Base-by-base conservation (phyloP, 1,140 invertebrate species). In the Bilobella aurantiaca region DNA sequence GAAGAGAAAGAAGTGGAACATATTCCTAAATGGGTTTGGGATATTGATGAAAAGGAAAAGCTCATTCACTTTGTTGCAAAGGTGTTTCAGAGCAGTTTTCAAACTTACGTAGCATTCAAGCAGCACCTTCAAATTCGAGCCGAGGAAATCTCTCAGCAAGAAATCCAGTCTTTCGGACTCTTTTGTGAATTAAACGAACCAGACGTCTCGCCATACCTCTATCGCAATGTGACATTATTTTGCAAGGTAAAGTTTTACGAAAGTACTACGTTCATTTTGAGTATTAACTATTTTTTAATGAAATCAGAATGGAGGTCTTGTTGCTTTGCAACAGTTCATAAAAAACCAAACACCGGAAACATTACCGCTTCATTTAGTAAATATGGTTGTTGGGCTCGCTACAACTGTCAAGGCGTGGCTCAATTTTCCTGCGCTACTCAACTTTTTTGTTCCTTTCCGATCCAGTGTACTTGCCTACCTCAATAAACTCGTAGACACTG, bases 401-500 rank as follows among this genome's bases (percentile, higher is more conserved):
- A 90, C 91, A 65, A 93, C 94, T 82, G 84, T 96, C 46, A 91
- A 94, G 75, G 78, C 93, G n/a, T 96, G 92, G 92, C 83, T 96
- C 71, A 94, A 94, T 79, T 91, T 90, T 73, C 85, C 88, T 63
- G 89, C 89, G 60, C 87, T 93, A 49, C 84, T 92, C 72, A 89
- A 92, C 75, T 82, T 90, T 66, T 90, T 93, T 76, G 86, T 93
- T 75, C 91, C 91, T 37, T 77, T 95, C 46, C 82, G 91, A 58
- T 86, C 87, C 67, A 85, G 87, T 73, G 89, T 94, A 66, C 82
- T 96, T 71, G 85, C 89, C 65, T 96, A 94, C 74, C 93, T 96
- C 90, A 95, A 92, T 78, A 88, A 87, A 75, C 82, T 96, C 61
- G 87, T 86, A 30, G 93, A 96, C 77, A 90, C 92, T 76, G 92